phyloP scores from a whole-genome alignment of 1,140 invertebrate genomes.

The Nephotettix cincticeps region DNA sequence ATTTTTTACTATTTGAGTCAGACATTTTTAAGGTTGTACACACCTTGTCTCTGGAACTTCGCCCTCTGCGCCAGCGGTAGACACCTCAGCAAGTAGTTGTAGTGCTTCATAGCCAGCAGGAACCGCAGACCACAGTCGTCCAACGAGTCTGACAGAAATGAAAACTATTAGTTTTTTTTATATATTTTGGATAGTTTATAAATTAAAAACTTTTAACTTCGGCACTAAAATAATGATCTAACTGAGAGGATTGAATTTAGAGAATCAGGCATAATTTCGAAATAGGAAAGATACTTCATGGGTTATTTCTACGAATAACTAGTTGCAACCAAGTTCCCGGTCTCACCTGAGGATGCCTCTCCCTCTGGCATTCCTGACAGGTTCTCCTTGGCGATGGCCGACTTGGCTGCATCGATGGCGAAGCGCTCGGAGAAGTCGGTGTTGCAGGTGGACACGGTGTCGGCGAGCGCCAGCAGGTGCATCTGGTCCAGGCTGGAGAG shows the following conservation, averaged over 20 bases:
- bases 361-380: slow-evolving; percentile 61
- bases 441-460: slow-evolving; percentile 94
- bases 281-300: no score
- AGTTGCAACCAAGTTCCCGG: no score
- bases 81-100: slow-evolving; percentile 91
- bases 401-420: slow-evolving; percentile 74
- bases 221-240: slow-evolving; percentile 29
- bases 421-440: slow-evolving; percentile 83
- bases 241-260: not conserved
- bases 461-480: slow-evolving; percentile 95
- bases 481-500: slow-evolving; percentile 98
- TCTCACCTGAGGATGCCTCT: slow-evolving; percentile 53
- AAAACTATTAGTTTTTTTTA: no score
- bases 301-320: no score
- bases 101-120: slow-evolving; percentile 96
- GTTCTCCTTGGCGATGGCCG: slow-evolving; percentile 67
- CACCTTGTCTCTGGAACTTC: slow-evolving; percentile 81
- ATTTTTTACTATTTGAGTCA: no score
- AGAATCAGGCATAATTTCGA: no score
- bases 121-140: slow-evolving; percentile 98
- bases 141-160: slow-evolving; percentile 67
- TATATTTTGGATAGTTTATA: no score
- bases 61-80: slow-evolving; percentile 85
- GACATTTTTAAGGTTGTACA: no score
- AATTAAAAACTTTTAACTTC: slow-evolving; percentile 42